phyloP scores from a whole-genome alignment of 2,113 vertebrate genomes.

The Taxidea taxus region DNA sequence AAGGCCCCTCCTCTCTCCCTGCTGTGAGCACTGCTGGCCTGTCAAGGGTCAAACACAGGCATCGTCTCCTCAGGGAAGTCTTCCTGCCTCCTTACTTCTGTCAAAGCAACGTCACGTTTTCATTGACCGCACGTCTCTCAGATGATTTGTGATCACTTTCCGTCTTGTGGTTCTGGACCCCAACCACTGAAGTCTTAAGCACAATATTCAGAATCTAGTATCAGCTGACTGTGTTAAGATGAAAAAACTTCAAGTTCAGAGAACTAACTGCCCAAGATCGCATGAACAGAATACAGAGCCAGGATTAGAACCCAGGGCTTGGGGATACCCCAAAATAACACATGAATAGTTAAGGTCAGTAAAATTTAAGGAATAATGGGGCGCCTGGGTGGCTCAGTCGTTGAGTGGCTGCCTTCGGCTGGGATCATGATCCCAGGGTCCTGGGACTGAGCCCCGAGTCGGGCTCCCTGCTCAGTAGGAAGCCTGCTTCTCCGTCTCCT shows the following conservation, averaged over 20 bases:
- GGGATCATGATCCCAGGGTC: too few species aligned
- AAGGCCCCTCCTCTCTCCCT: neutral
- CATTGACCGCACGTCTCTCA: neutral
- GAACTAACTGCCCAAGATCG: neutral
- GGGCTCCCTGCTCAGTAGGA: too few species aligned
- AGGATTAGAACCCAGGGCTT: neutral
- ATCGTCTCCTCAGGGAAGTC: neutral
- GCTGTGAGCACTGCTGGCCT: neutral
- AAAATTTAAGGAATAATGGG: neutral
- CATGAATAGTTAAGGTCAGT: neutral
- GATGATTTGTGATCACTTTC: neutral
- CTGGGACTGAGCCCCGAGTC: too few species aligned
- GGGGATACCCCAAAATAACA: neutral
- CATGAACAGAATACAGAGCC: neutral
- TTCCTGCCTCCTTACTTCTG: neutral
- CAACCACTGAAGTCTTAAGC: neutral
- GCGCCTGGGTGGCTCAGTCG: too few species aligned
- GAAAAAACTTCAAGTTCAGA: neutral
- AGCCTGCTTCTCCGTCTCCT: too few species aligned
- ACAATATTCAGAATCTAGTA: neutral
- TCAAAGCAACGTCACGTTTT: neutral
- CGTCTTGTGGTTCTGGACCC: neutral
- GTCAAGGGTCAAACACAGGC: neutral
- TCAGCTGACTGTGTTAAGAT: neutral
- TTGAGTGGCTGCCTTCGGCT: too few species aligned